Percentiles rank a stretch among this genome's conserved stretches.
Evolutionary conservation across 2,797 vertebrate species (phyloP).

Genomic region (Pangasius krempfi): DNA sequence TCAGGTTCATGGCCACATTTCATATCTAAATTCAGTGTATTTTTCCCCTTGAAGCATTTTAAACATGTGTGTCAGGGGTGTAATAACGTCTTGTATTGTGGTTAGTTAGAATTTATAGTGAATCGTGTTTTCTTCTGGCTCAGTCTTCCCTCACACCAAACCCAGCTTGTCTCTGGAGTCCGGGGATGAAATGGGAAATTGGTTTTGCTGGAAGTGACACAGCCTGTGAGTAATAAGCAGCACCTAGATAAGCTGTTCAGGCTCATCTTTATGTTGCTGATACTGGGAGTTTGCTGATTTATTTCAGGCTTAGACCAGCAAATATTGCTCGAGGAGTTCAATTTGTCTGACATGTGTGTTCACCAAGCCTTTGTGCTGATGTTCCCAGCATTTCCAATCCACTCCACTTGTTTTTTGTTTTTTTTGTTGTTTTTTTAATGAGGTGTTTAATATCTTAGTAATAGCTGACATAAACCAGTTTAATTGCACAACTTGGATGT

Average conservation of each 20-base stretch:
- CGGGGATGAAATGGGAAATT: constrained; percentile 35
- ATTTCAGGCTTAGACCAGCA: not conserved
- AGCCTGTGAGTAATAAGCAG: constrained; percentile 17
- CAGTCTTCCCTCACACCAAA: not conserved
- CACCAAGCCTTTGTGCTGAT: not conserved
- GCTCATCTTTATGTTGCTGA: constrained; percentile 18
- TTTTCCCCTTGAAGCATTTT: not conserved
- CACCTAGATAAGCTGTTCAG: constrained; percentile 24
- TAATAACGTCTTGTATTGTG: not conserved
- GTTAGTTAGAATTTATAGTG: not conserved
- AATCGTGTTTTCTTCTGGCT: not conserved
- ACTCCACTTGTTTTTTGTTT: not conserved
- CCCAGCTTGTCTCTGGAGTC: constrained; percentile 21
- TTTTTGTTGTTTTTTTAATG: not conserved
- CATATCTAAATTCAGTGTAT: not conserved
- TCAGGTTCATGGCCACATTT: not conserved
- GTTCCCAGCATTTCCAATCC: not conserved
- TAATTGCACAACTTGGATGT: not conserved
- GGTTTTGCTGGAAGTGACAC: constrained; percentile 36
- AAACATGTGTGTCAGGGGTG: not conserved
- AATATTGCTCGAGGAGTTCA: constrained; percentile 1
- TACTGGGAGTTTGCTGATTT: constrained; percentile 32
- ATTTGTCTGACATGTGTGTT: constrained; percentile 23
- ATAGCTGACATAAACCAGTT: not conserved
- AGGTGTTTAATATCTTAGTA: not conserved